A percentile compares a stretch with the other conserved stretches of the same genome.
phyloP scores from a whole-genome alignment of 2,888 invertebrate species.

The Diloba caeruleocephala region DNA sequence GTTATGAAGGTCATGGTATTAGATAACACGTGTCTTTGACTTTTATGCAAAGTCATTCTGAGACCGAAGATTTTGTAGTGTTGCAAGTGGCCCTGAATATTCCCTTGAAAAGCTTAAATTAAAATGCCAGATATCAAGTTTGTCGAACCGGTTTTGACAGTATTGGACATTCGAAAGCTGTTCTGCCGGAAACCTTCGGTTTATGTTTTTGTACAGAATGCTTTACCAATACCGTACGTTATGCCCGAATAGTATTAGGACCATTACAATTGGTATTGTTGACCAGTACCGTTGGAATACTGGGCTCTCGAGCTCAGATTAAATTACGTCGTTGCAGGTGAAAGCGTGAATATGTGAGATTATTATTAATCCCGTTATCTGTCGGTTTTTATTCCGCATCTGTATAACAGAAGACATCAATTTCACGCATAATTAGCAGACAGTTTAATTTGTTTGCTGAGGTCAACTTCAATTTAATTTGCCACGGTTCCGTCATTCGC shows the following conservation, averaged over 20 bases:
- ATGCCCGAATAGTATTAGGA: slow-evolving; percentile 1
- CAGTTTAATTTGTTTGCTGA: too few species aligned
- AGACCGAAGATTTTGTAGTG: background rate
- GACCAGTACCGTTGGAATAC: slow-evolving; percentile 1
- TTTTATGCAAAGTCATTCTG: slow-evolving; percentile 27
- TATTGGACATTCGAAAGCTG: slow-evolving; percentile 28
- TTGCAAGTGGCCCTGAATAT: slow-evolving; percentile 1
- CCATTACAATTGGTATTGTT: too few species aligned
- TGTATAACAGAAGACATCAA: too few species aligned
- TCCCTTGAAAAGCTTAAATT: background rate
- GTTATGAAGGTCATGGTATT: slow-evolving; percentile 36
- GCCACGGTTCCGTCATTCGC: too few species aligned
- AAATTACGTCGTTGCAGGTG: background rate
- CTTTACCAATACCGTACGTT: slow-evolving; percentile 15
- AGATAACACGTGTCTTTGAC: slow-evolving; percentile 24
- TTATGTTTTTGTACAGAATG: slow-evolving; percentile 15
- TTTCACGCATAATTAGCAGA: too few species aligned
- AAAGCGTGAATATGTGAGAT: background rate
- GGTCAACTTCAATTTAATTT: too few species aligned
- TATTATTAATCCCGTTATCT: background rate
- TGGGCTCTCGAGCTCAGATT: background rate
- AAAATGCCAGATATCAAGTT: slow-evolving; percentile 7
- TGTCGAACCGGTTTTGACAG: slow-evolving; percentile 29
- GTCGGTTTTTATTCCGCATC: background rate
- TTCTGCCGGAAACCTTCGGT: slow-evolving; percentile 14